Evolutionary conservation across 2,888 invertebrate species (phyloP).

Genomic region (Nipponacmea schrenckii): DNA sequence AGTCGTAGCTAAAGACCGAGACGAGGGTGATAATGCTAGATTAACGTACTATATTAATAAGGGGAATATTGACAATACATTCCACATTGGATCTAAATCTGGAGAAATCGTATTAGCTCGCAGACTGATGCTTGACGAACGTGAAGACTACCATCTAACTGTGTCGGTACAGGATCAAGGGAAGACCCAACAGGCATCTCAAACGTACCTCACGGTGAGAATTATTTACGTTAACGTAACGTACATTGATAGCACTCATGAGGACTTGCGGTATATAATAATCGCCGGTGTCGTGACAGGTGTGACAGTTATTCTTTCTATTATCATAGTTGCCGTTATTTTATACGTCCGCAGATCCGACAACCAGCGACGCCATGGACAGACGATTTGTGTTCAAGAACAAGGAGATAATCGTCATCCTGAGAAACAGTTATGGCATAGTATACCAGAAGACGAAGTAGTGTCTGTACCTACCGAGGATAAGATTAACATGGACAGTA

Average conservation of each 20-base stretch:
- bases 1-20: conserved; percentile 44
- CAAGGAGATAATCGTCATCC: conserved; percentile 35
- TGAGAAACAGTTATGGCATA: conserved; percentile 39
- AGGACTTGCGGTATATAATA: conserved; percentile 36
- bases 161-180: conserved; percentile 53
- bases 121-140: conserved; percentile 29
- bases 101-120: conserved; percentile 45
- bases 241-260: conserved; percentile 16
- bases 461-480: conserved; percentile 21
- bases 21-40: conserved; percentile 46
- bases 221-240: conserved; percentile 28
- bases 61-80: conserved; percentile 38
- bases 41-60: conserved; percentile 42
- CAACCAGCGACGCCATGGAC: conserved; percentile 18
- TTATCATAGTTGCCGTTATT: conserved; percentile 37
- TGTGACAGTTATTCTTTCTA: conserved; percentile 34
- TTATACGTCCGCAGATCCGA: conserved; percentile 29
- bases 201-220: conserved; percentile 34
- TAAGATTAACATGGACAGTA: conserved; percentile 24
- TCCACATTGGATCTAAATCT: conserved; percentile 36
- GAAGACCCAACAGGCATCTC: conserved; percentile 36
- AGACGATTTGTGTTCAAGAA: conserved; percentile 33
- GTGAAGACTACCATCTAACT: conserved; percentile 38
- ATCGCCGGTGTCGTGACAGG: conserved; percentile 38
- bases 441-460: conserved; percentile 36